These are phyloP conservation scores for Habroteleia sp. DNA, from an alignment of 2,888 invertebrate genomes.

Conservation along the genomic window DNA sequence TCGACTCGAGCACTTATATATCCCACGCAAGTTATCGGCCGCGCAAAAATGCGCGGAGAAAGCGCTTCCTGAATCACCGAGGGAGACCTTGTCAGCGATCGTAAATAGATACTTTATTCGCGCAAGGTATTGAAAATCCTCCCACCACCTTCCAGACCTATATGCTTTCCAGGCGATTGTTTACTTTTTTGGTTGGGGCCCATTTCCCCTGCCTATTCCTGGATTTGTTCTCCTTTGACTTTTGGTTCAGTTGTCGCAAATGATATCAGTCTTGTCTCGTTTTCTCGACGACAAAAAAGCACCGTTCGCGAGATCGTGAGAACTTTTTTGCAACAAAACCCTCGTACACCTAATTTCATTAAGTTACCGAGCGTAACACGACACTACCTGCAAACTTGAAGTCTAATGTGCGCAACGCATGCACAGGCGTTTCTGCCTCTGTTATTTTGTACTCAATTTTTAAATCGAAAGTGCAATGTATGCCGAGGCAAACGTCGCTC, in stretches of 20 bases:
- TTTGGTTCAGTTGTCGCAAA: constrained; percentile 6
- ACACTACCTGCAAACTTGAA: constrained; percentile 64
- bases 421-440: constrained; percentile 50
- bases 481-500: no score
- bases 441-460: constrained; percentile 47
- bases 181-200: no score
- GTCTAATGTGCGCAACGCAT: constrained; percentile 61
- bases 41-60: constrained; percentile 47
- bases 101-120: constrained; percentile 48
- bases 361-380: constrained; percentile 69
- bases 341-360: constrained; percentile 68
- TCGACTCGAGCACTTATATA: constrained; percentile 46
- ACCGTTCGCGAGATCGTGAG: constrained; percentile 68
- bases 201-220: no score
- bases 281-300: constrained; percentile 33
- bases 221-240: not conserved
- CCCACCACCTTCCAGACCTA: no score
- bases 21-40: constrained; percentile 47
- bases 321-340: constrained; percentile 63
- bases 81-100: constrained; percentile 55
- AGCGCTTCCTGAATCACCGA: constrained; percentile 59
- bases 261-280: constrained; percentile 19
- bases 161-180: no score
- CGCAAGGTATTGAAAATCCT: constrained; percentile 20
- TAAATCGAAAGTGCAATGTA: not conserved